Evolutionary conservation across 2,797 vertebrate genomes (phyloP).

Genomic region (Anolis apletophallus): DNA sequence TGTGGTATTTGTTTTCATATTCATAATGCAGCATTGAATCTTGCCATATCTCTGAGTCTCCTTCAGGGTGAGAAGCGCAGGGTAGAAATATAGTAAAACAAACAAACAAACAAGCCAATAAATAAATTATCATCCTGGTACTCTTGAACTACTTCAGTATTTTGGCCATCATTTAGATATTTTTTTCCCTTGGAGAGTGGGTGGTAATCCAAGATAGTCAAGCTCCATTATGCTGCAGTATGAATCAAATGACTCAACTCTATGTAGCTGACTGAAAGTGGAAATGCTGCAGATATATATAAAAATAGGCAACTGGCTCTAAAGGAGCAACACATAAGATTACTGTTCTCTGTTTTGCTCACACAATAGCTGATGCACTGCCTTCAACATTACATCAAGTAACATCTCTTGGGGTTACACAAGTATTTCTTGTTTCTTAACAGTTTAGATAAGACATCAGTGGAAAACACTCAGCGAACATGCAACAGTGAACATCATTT

Average conservation of each 20-base stretch:
- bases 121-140: background rate
- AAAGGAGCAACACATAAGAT: constrained; percentile 1
- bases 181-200: background rate
- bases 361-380: constrained; percentile 16
- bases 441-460: constrained; percentile 11
- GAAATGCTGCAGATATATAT: constrained; percentile 30
- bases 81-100: too few relatives aligned
- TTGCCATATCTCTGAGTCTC: too few relatives aligned
- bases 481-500: constrained; percentile 20
- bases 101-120: too few relatives aligned
- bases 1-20: too few relatives aligned
- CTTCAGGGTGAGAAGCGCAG: too few relatives aligned
- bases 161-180: background rate
- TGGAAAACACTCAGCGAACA: background rate
- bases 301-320: background rate
- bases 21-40: too few relatives aligned
- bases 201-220: constrained; percentile 25
- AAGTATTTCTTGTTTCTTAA: background rate
- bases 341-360: constrained; percentile 51
- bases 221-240: background rate
- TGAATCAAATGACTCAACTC: constrained; percentile 38
- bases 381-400: constrained; percentile 35
- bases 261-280: constrained; percentile 18
- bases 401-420: constrained; percentile 24
- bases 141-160: background rate